These are phyloP conservation scores for Mormyrus lacerda DNA, from an alignment of 2,113 vertebrate genomes.

Conservation along the genomic window DNA sequence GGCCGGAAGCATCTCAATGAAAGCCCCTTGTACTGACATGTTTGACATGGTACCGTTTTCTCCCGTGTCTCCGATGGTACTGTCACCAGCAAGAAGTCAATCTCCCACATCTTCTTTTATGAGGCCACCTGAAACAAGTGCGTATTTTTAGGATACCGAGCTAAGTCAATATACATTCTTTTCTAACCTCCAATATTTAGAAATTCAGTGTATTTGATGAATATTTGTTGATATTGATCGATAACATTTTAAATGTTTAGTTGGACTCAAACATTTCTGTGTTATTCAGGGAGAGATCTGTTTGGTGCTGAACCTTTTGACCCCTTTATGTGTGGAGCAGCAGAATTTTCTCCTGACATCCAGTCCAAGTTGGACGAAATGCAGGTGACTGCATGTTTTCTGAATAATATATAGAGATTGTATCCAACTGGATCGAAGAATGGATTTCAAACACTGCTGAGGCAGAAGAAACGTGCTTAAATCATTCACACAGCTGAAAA, in stretches of 20 bases:
- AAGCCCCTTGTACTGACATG: slow-evolving; percentile 78
- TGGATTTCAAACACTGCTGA: neutral
- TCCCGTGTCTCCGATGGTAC: slow-evolving; percentile 72
- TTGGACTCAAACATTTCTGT: neutral
- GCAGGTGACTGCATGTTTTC: slow-evolving; percentile 74
- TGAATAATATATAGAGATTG: slow-evolving; percentile 13
- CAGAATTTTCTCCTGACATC: slow-evolving; percentile 92
- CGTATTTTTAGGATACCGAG: slow-evolving; percentile 38
- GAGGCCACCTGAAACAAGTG: slow-evolving; percentile 80
- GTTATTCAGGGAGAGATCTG: slow-evolving; percentile 79
- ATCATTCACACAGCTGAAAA: neutral
- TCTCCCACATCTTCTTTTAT: slow-evolving; percentile 76
- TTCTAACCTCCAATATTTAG: neutral
- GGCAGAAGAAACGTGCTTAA: neutral
- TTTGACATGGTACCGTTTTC: slow-evolving; percentile 99
- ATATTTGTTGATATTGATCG: neutral
- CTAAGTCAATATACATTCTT: neutral
- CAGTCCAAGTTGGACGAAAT: slow-evolving; percentile 98
- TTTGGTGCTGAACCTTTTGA: slow-evolving; percentile 96
- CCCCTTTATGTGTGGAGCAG: slow-evolving; percentile 88
- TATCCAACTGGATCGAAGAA: neutral
- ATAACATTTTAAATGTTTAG: neutral
- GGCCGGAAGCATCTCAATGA: slow-evolving; percentile 71
- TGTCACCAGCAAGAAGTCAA: slow-evolving; percentile 73
- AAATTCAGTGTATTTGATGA: neutral